Conservation (phyloP, 2,888 invertebrate species). For the Cerceris rybyensis region DNA sequence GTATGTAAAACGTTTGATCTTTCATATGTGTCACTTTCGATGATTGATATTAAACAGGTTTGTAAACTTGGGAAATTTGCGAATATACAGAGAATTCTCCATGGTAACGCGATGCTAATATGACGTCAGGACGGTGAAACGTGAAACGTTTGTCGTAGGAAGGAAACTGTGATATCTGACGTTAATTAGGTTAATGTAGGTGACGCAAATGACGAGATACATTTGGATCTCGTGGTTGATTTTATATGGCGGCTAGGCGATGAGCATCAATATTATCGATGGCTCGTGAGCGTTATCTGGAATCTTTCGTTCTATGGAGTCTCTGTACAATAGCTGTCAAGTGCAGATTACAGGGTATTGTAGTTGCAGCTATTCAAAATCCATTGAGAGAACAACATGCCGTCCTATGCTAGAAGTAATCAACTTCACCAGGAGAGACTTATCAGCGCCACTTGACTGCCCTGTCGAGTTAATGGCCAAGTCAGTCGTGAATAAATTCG, state of each 20-base stretch:
- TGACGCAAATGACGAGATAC: background rate
- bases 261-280: slow-evolving; percentile 39
- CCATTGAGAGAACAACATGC: slow-evolving; percentile 39
- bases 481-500: slow-evolving; percentile 36
- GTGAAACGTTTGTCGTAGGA: background rate
- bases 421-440: slow-evolving; percentile 62
- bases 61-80: background rate
- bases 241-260: slow-evolving; percentile 23
- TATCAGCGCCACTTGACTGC: slow-evolving; percentile 58
- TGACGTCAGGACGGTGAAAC: background rate
- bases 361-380: slow-evolving; percentile 53
- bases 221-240: background rate
- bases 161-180: background rate
- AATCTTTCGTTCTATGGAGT: slow-evolving; percentile 34
- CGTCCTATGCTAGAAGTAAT: slow-evolving; percentile 45
- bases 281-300: slow-evolving; percentile 23
- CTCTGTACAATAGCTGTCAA: slow-evolving; percentile 50
- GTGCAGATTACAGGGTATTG: slow-evolving; percentile 56
- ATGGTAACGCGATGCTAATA: background rate
- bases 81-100: background rate
- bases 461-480: slow-evolving; percentile 53
- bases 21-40: too few relatives aligned
- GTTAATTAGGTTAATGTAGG: slow-evolving; percentile 28
- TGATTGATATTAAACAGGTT: too few relatives aligned
- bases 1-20: too few relatives aligned